Evolutionary conservation across 2,888 invertebrate species (phyloP).

Genomic region (Phragmatobia fuliginosa): DNA sequence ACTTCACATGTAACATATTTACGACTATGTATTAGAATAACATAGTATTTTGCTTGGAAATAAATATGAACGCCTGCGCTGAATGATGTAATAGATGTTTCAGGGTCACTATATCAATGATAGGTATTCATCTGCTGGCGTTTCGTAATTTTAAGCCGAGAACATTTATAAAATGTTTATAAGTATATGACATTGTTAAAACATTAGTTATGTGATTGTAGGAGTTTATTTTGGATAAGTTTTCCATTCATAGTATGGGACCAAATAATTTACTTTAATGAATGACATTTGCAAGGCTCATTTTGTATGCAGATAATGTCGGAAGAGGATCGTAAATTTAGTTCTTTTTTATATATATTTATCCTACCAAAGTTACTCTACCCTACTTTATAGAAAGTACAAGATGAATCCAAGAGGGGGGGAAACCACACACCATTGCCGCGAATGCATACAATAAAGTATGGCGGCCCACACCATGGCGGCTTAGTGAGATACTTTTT

Average conservation of each 20-base stretch:
- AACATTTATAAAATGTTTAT: conserved; percentile 13
- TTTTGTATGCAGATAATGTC: not conserved
- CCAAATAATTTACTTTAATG: not conserved
- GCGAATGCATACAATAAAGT: too few species aligned
- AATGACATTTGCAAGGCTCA: not conserved
- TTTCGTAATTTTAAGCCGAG: conserved; percentile 28
- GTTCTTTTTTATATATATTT: not conserved
- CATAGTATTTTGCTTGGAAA: conserved; percentile 45
- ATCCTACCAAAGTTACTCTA: not conserved
- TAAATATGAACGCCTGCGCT: conserved; percentile 30
- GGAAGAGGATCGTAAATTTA: not conserved
- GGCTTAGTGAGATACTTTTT: too few species aligned
- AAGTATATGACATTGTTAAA: conserved; percentile 17
- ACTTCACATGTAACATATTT: conserved; percentile 63
- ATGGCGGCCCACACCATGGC: too few species aligned
- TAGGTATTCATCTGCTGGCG: conserved; percentile 25
- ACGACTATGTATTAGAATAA: conserved; percentile 64
- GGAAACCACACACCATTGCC: too few species aligned
- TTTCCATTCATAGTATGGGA: conserved; percentile 4
- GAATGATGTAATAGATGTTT: conserved; percentile 39
- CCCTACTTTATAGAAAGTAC: too few species aligned
- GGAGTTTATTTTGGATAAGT: conserved; percentile 22
- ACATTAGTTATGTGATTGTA: conserved; percentile 10
- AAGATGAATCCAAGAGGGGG: too few species aligned
- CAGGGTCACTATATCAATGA: conserved; percentile 32